These are phyloP conservation scores for Cromileptes altivelis DNA, from an alignment of 2,113 vertebrate genomes.

Conservation along the genomic window DNA sequence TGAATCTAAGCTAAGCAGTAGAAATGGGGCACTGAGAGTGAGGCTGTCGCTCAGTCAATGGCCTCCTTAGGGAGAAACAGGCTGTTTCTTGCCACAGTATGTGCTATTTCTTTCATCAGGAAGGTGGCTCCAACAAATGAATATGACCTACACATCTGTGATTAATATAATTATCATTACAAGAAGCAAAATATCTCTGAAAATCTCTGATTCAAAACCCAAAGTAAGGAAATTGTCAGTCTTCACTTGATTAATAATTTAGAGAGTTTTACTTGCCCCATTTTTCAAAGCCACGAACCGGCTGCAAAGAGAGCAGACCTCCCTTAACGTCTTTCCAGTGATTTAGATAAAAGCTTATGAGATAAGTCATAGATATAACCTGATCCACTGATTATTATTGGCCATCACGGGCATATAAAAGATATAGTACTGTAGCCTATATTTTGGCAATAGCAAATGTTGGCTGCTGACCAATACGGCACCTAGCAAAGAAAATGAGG, in stretches of 20 bases:
- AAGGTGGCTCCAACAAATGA: not conserved
- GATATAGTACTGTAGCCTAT: not conserved
- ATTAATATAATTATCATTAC: not conserved
- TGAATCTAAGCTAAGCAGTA: slow-evolving; percentile 48
- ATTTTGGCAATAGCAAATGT: not conserved
- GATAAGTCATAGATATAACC: not conserved
- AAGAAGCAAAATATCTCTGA: not conserved
- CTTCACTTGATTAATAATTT: slow-evolving; percentile 6
- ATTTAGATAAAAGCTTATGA: not conserved
- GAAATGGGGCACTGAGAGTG: slow-evolving; percentile 70
- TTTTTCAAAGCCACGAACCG: slow-evolving; percentile 4
- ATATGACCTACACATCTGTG: not conserved
- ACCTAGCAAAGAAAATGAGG: not conserved
- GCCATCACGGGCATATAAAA: not conserved
- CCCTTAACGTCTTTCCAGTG: not conserved
- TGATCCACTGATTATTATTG: not conserved
- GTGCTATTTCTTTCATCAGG: slow-evolving; percentile 34
- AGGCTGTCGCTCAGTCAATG: slow-evolving; percentile 55
- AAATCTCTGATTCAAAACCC: not conserved
- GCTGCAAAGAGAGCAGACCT: not conserved
- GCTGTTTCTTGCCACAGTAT: slow-evolving; percentile 32
- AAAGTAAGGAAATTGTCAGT: not conserved
- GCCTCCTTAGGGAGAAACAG: slow-evolving; percentile 60
- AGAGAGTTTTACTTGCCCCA: slow-evolving; percentile 26
- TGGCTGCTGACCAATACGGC: not conserved